Conservation (phyloP, 1,140 invertebrate genomes). For the Conus betulinus region DNA sequence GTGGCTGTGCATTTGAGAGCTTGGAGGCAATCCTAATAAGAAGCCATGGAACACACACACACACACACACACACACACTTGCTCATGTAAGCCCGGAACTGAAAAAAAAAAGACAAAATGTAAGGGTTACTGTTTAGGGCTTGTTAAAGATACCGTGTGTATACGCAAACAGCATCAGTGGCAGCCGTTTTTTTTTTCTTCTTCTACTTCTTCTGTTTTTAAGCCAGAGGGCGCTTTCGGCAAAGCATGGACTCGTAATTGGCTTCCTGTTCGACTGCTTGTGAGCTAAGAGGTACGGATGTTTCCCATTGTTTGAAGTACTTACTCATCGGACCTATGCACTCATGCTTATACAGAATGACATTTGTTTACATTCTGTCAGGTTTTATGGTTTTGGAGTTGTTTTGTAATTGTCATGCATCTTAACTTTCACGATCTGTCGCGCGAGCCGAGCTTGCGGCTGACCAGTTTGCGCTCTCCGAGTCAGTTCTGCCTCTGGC, state of each 20-base stretch:
- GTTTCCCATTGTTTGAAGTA: not conserved
- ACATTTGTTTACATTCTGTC: too few relatives aligned
- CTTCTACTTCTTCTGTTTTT: not conserved
- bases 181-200: not conserved
- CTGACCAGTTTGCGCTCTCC: not conserved
- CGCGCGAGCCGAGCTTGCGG: not conserved
- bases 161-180: not conserved
- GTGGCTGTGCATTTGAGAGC: too few relatives aligned
- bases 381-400: not conserved
- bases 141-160: not conserved
- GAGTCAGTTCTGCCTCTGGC: not conserved
- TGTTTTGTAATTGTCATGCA: not conserved
- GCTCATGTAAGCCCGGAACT: too few relatives aligned
- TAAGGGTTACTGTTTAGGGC: too few relatives aligned
- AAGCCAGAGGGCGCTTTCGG: conserved; percentile 21
- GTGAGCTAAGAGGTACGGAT: not conserved
- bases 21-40: too few relatives aligned
- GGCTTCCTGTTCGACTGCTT: conserved; percentile 21
- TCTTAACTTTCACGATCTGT: not conserved
- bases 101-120: too few relatives aligned
- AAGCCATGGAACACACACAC: too few relatives aligned
- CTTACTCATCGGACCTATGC: not conserved
- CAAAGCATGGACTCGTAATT: conserved; percentile 26
- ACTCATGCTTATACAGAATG: not conserved
- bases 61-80: too few relatives aligned